These are phyloP conservation scores for Chrysochloris asiatica DNA, from an alignment of 2,113 vertebrate genomes.

Conservation along the genomic window DNA sequence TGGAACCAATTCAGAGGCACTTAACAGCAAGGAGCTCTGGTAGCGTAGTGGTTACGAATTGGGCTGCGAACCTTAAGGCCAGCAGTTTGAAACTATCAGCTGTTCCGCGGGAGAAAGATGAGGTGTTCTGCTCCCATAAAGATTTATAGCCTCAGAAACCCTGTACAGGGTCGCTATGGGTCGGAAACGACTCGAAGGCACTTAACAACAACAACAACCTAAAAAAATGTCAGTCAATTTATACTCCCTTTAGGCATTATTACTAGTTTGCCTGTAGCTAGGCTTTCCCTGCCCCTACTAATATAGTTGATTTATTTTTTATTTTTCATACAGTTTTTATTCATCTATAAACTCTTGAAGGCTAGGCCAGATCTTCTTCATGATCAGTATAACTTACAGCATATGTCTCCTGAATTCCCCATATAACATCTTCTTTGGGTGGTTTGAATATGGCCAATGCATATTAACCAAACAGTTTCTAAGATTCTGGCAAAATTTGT, in stretches of 20 bases:
- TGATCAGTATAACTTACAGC: background rate
- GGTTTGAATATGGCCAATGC: background rate
- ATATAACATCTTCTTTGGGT: background rate
- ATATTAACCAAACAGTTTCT: background rate
- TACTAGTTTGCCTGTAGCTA: background rate
- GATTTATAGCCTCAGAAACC: too few species aligned
- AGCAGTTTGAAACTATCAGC: too few species aligned
- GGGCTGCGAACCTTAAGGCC: too few species aligned
- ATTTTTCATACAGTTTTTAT: constrained; percentile 6
- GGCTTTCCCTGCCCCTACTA: background rate
- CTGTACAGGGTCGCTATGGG: too few species aligned
- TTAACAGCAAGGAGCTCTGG: too few species aligned
- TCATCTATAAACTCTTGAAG: constrained; percentile 30
- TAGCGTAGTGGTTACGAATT: too few species aligned
- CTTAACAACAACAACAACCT: too few species aligned
- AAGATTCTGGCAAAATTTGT: constrained; percentile 7
- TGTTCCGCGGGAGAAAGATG: too few species aligned
- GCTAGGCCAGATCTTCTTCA: background rate
- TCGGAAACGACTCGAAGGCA: too few species aligned
- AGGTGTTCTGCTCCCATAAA: too few species aligned
- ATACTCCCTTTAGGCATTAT: constrained; percentile 5
- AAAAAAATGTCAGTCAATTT: background rate
- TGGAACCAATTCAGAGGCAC: too few species aligned
- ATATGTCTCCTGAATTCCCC: background rate
- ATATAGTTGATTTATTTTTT: background rate